These are phyloP conservation scores for Falco punctatus DNA, from an alignment of 2,113 vertebrate species.

Conservation along the genomic window DNA sequence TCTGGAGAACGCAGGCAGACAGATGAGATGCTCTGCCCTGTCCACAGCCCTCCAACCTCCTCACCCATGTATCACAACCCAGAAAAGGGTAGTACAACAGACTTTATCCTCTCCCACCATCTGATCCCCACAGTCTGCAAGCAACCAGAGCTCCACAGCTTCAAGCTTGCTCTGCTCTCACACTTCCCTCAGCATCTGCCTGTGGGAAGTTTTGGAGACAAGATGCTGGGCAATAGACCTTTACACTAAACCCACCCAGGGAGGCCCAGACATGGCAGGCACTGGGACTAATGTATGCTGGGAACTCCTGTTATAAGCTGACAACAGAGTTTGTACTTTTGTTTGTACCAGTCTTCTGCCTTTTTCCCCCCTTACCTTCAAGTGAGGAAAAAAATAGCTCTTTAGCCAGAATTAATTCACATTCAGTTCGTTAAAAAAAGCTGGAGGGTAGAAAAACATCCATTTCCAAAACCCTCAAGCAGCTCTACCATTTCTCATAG, in stretches of 20 bases:
- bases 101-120: neutral
- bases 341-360: too few relatives aligned
- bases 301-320: neutral
- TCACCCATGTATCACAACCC: accelerated
- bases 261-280: neutral
- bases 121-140: neutral
- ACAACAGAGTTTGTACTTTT: neutral
- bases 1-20: conserved; percentile 59
- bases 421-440: neutral
- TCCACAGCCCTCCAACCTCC: neutral
- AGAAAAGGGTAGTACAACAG: neutral
- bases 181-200: accelerated
- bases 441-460: neutral
- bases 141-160: neutral
- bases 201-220: neutral
- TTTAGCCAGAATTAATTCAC: neutral
- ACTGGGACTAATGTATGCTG: neutral
- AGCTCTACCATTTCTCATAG: neutral
- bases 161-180: accelerated
- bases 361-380: neutral
- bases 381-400: neutral
- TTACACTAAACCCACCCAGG: neutral
- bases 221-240: neutral
- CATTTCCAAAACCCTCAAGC: neutral
- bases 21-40: neutral